Percentiles rank a stretch among this genome's conserved stretches.
Conservation (phyloP, 2,888 invertebrate genomes). For the Steinernema hermaphroditum region DNA sequence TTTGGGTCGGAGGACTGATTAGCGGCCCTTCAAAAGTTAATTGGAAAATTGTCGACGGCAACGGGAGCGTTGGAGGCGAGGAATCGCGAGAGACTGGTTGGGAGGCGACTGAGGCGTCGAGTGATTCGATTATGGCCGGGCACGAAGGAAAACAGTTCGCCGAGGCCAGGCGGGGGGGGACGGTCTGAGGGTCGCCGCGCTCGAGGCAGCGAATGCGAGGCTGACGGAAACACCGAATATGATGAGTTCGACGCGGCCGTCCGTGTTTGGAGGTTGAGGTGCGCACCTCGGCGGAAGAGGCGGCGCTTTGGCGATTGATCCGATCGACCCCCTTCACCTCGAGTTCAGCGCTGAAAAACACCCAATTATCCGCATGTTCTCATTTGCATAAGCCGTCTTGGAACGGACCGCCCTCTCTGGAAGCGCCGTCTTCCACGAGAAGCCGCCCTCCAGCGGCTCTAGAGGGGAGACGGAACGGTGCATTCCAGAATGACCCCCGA, state of each 20-base stretch:
- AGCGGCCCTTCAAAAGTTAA: constrained; percentile 31
- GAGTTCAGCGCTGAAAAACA: not conserved
- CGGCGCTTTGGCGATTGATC: not conserved
- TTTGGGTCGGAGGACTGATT: constrained; percentile 8
- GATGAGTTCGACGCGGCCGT: constrained; percentile 18
- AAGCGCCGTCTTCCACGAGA: too few relatives aligned
- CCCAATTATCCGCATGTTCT: not conserved
- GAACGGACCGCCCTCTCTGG: not conserved
- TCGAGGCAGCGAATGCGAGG: not conserved
- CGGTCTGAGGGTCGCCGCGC: not conserved
- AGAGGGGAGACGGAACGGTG: too few relatives aligned
- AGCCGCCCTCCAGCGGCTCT: too few relatives aligned
- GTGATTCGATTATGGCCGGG: too few relatives aligned
- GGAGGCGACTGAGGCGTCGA: too few relatives aligned
- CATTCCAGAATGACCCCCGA: too few relatives aligned
- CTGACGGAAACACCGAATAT: constrained; percentile 26
- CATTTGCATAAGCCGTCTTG: constrained; percentile 19
- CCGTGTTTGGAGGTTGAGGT: constrained; percentile 25
- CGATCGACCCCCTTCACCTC: constrained; percentile 3
- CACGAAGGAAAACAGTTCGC: too few relatives aligned
- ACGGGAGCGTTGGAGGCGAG: not conserved
- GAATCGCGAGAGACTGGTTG: constrained; percentile 10
- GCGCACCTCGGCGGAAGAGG: constrained; percentile 1
- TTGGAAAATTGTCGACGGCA: constrained; percentile 19
- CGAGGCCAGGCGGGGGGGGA: too few relatives aligned